Base-by-base conservation (phyloP, 2,113 vertebrate genomes). In the Callopanchax toddi region DNA sequence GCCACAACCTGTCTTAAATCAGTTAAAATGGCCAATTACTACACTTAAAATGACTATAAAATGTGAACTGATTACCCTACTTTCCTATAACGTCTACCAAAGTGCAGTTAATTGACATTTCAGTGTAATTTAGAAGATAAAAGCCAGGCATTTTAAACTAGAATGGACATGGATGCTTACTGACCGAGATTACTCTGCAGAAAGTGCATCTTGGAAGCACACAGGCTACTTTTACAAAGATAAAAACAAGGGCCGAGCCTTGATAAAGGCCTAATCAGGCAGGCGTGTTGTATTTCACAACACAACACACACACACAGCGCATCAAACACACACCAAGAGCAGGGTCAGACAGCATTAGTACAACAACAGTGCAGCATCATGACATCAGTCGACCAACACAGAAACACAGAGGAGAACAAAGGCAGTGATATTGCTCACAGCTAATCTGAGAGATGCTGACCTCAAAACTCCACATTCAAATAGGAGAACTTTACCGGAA, bases 101-200 rank as follows among this genome's bases (percentile, higher is more conserved):
- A 66, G 18, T 20, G 23, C 15, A 17, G 8, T 23, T 39, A 29
- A 44, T 43, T 42, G 36, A 55, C 26, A 57, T 40, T n/a, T 50
- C 39, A 17, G 20, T 5, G 3, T 37, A 26, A 13, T 45, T 70
- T 48, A 3, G 2, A 4, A 36, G 22, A 23, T n/a, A 49, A 67
- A 22, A 42, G 29, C 42, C 20, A 76, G 0, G 0, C 44, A 22
- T 29, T 57, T 43, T 1, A 26, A 75, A 18, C 25, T 3, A 23
- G n/a, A 57, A 18, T 15, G 1, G 49, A 71, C 53, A 23, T 37
- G 0, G 18, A 76, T 57, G 58, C 69, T 61, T 21, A 71, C 16
- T 77, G 77, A 80, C 69, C 32, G 25, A 4, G 37, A 67, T 54
- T 22, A n/a, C 4, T 21, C n/a, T 1, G n/a, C 21, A 34, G 34